Conservation (phyloP, 2,113 vertebrate species). For the Chionis minor region DNA sequence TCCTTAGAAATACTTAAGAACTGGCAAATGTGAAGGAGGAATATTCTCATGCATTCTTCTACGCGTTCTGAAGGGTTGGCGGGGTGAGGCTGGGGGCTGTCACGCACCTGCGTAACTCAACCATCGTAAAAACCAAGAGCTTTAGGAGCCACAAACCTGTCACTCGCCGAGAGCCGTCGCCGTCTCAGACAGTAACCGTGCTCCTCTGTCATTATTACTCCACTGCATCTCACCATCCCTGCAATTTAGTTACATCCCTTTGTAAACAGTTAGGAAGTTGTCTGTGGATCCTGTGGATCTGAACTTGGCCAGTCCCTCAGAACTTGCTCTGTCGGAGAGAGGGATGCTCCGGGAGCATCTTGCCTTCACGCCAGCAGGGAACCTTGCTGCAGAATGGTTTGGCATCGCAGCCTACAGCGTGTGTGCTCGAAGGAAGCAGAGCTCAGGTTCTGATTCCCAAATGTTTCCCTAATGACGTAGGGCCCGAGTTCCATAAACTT, state of each 20-base stretch:
- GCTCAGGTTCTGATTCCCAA: not conserved
- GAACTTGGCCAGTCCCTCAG: not conserved
- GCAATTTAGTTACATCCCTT: not conserved
- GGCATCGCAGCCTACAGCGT: not conserved
- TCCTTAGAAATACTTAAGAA: not conserved
- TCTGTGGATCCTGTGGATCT: not conserved
- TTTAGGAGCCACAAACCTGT: not conserved
- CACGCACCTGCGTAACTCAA: not conserved
- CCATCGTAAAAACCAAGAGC: too few relatives aligned
- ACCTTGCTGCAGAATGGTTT: not conserved
- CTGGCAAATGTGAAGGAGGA: not conserved
- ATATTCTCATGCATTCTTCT: too few relatives aligned
- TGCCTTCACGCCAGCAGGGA: not conserved
- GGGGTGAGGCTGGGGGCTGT: not conserved
- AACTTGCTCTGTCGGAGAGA: not conserved
- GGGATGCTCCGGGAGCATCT: not conserved
- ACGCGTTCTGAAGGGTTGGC: rapidly evolving
- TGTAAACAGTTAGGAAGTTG: not conserved
- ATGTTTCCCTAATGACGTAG: not conserved
- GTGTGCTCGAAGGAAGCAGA: not conserved
- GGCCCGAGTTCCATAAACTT: not conserved
- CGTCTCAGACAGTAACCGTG: not conserved
- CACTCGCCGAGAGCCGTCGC: not conserved
- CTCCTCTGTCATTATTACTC: not conserved
- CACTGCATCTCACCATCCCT: not conserved